Conservation (phyloP, 2,797 vertebrate genomes). For the Sternotherus odoratus region DNA sequence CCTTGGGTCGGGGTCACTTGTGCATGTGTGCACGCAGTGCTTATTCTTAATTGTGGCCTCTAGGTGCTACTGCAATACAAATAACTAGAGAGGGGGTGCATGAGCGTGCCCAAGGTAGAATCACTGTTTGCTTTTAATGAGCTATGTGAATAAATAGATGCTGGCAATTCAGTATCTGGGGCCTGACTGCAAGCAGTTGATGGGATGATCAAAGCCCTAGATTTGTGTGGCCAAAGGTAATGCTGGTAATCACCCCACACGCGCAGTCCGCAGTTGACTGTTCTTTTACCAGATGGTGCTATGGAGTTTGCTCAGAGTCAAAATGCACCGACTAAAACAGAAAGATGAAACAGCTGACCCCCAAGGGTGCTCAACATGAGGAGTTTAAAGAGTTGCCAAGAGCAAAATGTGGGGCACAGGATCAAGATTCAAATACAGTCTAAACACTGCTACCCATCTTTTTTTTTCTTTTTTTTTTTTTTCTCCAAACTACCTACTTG, state of each 20-base stretch:
- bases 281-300: conserved; percentile 72
- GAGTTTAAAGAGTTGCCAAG: rapidly evolving
- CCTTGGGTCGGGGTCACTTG: not conserved
- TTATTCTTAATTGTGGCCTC: not conserved
- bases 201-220: not conserved
- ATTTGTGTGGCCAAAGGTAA: not conserved
- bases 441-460: not conserved
- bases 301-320: conserved; percentile 31
- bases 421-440: not conserved
- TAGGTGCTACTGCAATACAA: not conserved
- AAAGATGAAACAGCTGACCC: not conserved
- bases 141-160: not conserved
- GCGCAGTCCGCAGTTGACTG: not conserved
- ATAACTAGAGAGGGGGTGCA: not conserved
- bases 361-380: rapidly evolving
- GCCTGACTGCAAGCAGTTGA: rapidly evolving
- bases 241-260: too few species aligned
- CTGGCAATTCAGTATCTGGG: not conserved
- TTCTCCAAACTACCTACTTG: not conserved
- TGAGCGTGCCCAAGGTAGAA: not conserved
- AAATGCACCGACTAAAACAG: rapidly evolving
- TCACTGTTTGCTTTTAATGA: not conserved
- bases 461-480: too few species aligned
- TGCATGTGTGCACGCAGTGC: not conserved
- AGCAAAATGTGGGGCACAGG: rapidly evolving